phyloP scores from a whole-genome alignment of 2,797 vertebrate genomes.

The Petrocephalus sullivani region DNA sequence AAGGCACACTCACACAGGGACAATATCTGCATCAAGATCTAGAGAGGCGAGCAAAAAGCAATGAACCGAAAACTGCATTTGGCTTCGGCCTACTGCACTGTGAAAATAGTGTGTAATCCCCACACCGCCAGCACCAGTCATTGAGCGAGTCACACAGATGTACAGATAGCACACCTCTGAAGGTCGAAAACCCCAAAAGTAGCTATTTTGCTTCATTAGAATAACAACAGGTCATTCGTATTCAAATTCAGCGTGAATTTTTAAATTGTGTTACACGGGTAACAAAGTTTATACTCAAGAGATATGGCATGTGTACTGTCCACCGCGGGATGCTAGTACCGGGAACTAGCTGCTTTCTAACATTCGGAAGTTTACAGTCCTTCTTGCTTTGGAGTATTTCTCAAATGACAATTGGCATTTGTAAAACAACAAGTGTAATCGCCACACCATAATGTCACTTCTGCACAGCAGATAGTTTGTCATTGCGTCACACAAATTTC shows the following conservation, averaged over 20 bases:
- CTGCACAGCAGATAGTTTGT: too few species aligned
- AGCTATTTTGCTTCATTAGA: neutral
- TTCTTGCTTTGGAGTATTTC: too few species aligned
- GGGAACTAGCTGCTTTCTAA: neutral
- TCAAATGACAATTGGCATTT: too few species aligned
- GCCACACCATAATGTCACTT: too few species aligned
- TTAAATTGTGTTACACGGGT: neutral
- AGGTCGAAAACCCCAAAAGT: neutral
- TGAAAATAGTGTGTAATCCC: neutral
- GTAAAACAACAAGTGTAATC: too few species aligned
- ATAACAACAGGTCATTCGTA: neutral
- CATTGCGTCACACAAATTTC: too few species aligned
- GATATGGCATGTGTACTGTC: neutral
- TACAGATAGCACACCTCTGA: neutral
- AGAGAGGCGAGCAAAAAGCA: neutral
- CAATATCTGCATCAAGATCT: neutral
- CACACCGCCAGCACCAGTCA: neutral
- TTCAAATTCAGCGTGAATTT: neutral
- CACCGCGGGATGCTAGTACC: neutral
- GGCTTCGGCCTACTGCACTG: neutral
- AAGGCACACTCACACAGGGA: neutral
- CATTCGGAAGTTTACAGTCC: neutral
- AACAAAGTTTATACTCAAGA: neutral
- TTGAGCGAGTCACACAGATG: neutral
- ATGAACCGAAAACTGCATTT: neutral